phyloP scores from a whole-genome alignment of 2,797 vertebrate genomes.

The Tinamus major region DNA sequence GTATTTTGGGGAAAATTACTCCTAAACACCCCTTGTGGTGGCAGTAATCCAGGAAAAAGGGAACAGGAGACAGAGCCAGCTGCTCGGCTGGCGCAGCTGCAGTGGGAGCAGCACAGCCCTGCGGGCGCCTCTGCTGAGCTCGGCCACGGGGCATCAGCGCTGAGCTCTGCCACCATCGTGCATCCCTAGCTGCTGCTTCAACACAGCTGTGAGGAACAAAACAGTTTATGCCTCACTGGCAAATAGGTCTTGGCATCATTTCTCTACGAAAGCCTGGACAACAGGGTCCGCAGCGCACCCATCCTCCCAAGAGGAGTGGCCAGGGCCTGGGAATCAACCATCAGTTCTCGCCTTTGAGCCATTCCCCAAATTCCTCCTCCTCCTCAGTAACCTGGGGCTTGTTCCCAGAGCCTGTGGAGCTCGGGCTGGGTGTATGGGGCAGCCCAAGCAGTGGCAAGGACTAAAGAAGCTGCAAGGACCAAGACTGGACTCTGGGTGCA shows the following conservation, averaged over 20 bases:
- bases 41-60: slow-evolving; percentile 24
- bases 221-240: background rate
- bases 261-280: background rate
- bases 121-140: background rate
- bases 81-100: background rate
- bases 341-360: background rate
- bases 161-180: background rate
- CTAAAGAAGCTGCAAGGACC: background rate
- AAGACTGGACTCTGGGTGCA: background rate
- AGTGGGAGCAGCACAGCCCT: background rate
- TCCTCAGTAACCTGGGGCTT: background rate
- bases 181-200: background rate
- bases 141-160: rapidly evolving
- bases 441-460: background rate
- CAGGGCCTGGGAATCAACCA: background rate
- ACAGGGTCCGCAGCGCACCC: background rate
- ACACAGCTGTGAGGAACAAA: background rate
- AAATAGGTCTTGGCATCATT: rapidly evolving
- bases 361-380: background rate
- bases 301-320: background rate
- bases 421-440: background rate
- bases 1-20: slow-evolving; percentile 32
- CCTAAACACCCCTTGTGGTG: background rate
- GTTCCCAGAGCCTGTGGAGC: background rate
- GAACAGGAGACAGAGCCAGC: background rate